Base-by-base conservation (phyloP, 2,888 invertebrate species). In the Ypsolopha scabrella region DNA sequence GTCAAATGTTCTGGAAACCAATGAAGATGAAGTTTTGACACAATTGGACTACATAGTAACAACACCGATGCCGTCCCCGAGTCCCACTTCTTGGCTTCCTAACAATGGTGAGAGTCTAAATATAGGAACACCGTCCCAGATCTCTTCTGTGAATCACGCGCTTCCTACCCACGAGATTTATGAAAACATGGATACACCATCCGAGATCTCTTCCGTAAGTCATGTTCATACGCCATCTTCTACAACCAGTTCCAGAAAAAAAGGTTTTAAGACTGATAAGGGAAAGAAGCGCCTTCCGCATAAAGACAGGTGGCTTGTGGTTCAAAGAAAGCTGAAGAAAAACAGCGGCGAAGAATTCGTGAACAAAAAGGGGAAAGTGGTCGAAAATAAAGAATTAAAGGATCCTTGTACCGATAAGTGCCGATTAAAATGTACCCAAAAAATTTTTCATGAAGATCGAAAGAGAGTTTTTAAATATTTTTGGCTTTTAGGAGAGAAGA, bases 401-500 rank as follows among this genome's bases (percentile, higher is more conserved):
- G 43, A 51, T 46, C 46, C 6, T 8, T 46, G 46, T 14, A 8
- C 33, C 6, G 46, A 46, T 34, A 46, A 46, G 11, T 46, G 46
- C 10, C 8, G 46, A 34, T 34, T 46, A 11, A 46, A 46, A 34
- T 46, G 46, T 34, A 48, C 10, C 37, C 47, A 48, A 48, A 48
- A 37, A 14, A 10, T 48, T 8, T 48, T 13, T 48, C 13, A 7
- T 11, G 37, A 35, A n/a, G 47, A 48, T 35, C 47, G 47, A 11
- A 14, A 11, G 13, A 35, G 36, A 48, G 51, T 54, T 24, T 55
- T 57, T 45, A 47, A 55, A 36, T 53, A 57, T 51, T 54, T 56
- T 52, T 53, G 53, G 54, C 41, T 35, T 48, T 52, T 54, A 56
- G 50, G 53, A 46, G 51, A 55, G 33, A 52, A 53, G 53, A 49